Evolutionary conservation across 2,797 vertebrate genomes (phyloP).

Genomic region (Mareca strepera): DNA sequence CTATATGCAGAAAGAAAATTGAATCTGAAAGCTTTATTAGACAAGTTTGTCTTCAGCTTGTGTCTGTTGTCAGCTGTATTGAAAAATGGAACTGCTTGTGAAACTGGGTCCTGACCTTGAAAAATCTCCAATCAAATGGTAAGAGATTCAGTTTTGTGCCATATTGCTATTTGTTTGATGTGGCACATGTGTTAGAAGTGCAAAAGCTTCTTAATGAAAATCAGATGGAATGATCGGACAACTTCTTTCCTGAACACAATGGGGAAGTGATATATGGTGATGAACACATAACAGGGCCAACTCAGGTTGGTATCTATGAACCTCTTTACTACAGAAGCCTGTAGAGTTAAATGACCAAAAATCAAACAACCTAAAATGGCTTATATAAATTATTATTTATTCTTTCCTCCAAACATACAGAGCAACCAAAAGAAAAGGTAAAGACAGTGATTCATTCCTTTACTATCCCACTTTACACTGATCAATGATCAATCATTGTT

Average conservation of each 20-base stretch:
- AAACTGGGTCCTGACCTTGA: slow-evolving; percentile 78
- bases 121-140: slow-evolving; percentile 68
- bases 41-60: slow-evolving; percentile 80
- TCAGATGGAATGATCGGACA: slow-evolving; percentile 25
- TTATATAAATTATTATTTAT: neutral
- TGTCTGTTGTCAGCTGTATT: slow-evolving; percentile 74
- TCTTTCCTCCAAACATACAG: neutral
- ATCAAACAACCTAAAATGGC: neutral
- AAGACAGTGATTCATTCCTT: neutral
- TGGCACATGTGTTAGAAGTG: neutral
- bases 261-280: neutral
- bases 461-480: neutral
- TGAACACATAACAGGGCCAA: neutral
- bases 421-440: neutral
- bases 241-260: neutral
- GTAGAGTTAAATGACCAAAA: neutral
- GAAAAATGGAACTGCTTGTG: slow-evolving; percentile 76
- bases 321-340: neutral
- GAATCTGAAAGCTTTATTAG: slow-evolving; percentile 85
- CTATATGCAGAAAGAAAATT: slow-evolving; percentile 80
- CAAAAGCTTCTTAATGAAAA: slow-evolving; percentile 50
- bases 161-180: slow-evolving; percentile 64
- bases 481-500: neutral
- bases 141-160: slow-evolving; percentile 64
- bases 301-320: neutral